Base-by-base conservation (phyloP, 2,888 invertebrate genomes). In the Flexamia atlantica region DNA sequence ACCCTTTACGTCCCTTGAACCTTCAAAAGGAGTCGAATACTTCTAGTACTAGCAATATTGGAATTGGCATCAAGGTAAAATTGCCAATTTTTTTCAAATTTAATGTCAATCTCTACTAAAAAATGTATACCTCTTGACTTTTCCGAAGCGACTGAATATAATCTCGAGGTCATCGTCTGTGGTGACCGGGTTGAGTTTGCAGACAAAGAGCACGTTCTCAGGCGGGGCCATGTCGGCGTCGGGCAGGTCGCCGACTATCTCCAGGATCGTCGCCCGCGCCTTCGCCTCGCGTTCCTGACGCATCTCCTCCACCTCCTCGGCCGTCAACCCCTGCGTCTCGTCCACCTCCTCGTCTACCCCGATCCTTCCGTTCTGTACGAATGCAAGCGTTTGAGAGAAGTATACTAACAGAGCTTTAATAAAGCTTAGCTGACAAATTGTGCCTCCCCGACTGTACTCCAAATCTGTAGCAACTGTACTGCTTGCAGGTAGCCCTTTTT, bases 191-290 rank as follows among this genome's bases (percentile, higher is more conserved):
- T 99, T 99, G 25, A 99, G 92, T 91, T 99, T 99, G 90, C 99
- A 99, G 40, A 99, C 98, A 91, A 99, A 99, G 0, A 99, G 92
- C 1, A 99, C 99, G 92, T 99, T 99, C 91, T 99, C 99, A 9
- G 99, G 99, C 0, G 99, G 99, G 7, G 97, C 98, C 90, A 98
- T 96, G 85, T 99, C 99, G 17, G 97, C 99, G 91, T 98, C 97
- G 0, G 99, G 99, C 84, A 99, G 92, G 90, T 99, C 99, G 0
- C 99, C 99, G 28, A 99, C 97, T 92, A 99, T 99, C 92, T 99
- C 99, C 57, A 99, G 92, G 87, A 99, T 97, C 28, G 99, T 98
- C 0, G 99, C 99, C 88, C 99, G 93, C 0, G 99, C 98, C 90
- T 97, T 97, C 0, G 99, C 99, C 90, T 99, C 99, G 86, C 96